These are phyloP conservation scores for Ardeotis arabs DNA, from an alignment of 2,113 vertebrate genomes.

Conservation along the genomic window DNA sequence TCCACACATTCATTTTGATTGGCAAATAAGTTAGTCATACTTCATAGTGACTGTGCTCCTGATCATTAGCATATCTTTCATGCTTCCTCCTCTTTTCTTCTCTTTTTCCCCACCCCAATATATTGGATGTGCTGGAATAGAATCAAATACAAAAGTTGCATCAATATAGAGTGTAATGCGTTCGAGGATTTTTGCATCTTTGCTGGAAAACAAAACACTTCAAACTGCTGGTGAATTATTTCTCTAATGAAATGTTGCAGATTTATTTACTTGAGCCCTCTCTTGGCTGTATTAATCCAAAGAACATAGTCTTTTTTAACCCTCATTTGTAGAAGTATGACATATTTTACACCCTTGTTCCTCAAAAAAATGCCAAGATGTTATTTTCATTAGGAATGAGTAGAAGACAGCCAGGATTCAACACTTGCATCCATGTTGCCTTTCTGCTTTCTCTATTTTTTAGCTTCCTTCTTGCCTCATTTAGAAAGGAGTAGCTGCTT, in stretches of 20 bases:
- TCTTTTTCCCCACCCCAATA: background rate
- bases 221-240: background rate
- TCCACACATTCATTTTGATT: background rate
- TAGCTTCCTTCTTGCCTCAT: background rate
- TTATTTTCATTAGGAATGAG: background rate
- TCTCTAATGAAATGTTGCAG: background rate
- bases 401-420: background rate
- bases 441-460: background rate
- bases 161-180: fast-evolving
- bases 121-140: background rate
- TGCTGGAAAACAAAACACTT: background rate
- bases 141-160: background rate
- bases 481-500: background rate
- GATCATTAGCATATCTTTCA: background rate
- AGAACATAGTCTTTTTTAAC: background rate
- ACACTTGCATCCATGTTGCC: background rate
- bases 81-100: background rate
- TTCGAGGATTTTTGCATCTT: background rate
- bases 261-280: background rate
- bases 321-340: background rate
- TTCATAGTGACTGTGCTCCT: background rate
- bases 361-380: background rate
- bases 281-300: background rate
- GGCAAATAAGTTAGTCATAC: background rate
- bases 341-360: background rate